Evolutionary conservation across 2,113 vertebrate species (phyloP), one percentile per base, ranked within the genome.

Genomic region (Macrotus californicus): DNA sequence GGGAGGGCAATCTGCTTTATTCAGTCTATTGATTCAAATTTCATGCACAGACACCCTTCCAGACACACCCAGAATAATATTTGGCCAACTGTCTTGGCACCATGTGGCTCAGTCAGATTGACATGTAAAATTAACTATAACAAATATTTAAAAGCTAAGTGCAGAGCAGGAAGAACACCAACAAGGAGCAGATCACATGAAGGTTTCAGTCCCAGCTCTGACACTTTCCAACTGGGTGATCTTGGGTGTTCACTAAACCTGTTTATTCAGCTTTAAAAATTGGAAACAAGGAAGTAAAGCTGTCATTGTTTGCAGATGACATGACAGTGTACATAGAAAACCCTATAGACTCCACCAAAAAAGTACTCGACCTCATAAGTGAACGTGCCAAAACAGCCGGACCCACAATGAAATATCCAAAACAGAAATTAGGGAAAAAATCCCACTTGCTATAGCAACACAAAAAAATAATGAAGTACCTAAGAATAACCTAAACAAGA

Each of bases 81-180:
- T 11, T 93, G 79, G 67, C 24, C 39, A 64, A 34, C 6, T n/a
- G 7, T 84, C 22, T n/a, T 84, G 41, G 85, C 19, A 79, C 11
- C 36, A 56, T 18, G 3, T 52, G 64, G 54, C 36, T 24, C 24
- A 92, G 48, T 82, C n/a, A 69, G 61, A 39, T 13, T 61, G 54
- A 19, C 19, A 72, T 5, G 64, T 16, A 64, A 90, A 54, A 77
- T 69, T 46, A 59, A 69, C 56, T 19, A 87, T 70, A 76, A 77
- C 50, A 90, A 96, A 90, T 93, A 81, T 14, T 69, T 54, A 64
- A 89, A 89, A 52, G 13, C 46, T 31, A 87, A 92, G 39, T 88
- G 36, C 39, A 54, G 48, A 86, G 29, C 39, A 56, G 66, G 29
- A 92, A 80, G 43, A 85, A 69, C 12, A 81, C 16, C 54, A 89